Evolutionary conservation across 2,113 vertebrate species (phyloP).

Genomic region (Morone chrysops): DNA sequence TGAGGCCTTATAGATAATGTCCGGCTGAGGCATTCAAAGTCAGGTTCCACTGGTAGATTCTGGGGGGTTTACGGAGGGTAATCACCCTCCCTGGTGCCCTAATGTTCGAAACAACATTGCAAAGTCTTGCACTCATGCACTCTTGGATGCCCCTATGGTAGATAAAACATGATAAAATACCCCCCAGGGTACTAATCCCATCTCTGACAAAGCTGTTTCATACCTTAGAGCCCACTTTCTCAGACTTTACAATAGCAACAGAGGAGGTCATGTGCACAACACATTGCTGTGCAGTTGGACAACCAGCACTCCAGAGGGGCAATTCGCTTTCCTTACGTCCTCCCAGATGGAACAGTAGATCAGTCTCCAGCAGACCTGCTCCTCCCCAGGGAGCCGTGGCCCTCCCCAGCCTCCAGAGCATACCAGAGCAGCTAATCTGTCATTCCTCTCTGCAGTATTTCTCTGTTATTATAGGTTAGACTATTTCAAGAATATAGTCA

Average conservation of each 20-base stretch:
- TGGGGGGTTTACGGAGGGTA: too few relatives aligned
- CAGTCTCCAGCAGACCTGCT: slow-evolving; percentile 1
- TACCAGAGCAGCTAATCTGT: slow-evolving; percentile 24
- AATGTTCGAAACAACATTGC: too few relatives aligned
- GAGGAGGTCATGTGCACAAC: neutral
- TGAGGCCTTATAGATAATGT: too few relatives aligned
- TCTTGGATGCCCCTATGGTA: too few relatives aligned
- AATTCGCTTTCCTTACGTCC: neutral
- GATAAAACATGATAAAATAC: too few relatives aligned
- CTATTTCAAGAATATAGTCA: slow-evolving; percentile 29
- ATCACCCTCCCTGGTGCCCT: too few relatives aligned
- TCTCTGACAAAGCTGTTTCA: too few relatives aligned
- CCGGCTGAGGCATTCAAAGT: too few relatives aligned
- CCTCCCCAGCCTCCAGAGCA: neutral
- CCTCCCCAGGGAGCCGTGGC: slow-evolving; percentile 7
- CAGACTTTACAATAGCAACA: neutral
- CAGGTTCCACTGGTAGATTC: neutral
- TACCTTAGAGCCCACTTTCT: neutral
- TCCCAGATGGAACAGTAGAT: slow-evolving; percentile 27
- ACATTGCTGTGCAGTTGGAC: neutral
- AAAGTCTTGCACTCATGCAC: too few relatives aligned
- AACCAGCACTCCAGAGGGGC: neutral
- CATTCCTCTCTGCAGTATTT: slow-evolving; percentile 19
- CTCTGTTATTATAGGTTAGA: slow-evolving; percentile 29
- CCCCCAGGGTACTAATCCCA: too few relatives aligned